A percentile compares a stretch with the other conserved stretches of the same genome.
Evolutionary conservation across 2,113 vertebrate genomes (phyloP).

Genomic region (Myxocyprinus asiaticus): DNA sequence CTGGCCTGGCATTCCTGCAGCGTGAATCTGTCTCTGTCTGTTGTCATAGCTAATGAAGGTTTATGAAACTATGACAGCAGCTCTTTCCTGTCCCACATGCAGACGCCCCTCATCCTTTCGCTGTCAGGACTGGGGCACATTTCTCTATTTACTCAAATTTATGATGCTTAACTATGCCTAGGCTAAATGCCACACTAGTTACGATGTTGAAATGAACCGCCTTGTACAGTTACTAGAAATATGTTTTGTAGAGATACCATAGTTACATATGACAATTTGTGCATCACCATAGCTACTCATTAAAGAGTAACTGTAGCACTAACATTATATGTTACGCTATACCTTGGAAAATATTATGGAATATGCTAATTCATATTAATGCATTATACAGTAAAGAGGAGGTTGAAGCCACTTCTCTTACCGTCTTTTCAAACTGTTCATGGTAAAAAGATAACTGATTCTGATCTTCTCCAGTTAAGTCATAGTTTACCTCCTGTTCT

Average conservation of each 20-base stretch:
- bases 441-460: neutral
- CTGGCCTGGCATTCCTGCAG: slow-evolving; percentile 74
- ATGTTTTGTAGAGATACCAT: slow-evolving; percentile 13
- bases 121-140: neutral
- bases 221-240: neutral
- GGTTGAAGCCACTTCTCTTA: too few species aligned
- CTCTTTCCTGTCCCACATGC: slow-evolving; percentile 40
- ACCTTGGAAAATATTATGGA: slow-evolving; percentile 3
- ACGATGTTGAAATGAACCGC: neutral
- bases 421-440: neutral
- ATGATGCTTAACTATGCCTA: slow-evolving; percentile 7
- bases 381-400: neutral
- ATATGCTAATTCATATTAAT: neutral
- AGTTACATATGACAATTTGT: neutral
- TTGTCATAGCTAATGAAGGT: slow-evolving; percentile 62
- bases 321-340: slow-evolving; percentile 15
- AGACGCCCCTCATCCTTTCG: slow-evolving; percentile 5
- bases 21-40: slow-evolving; percentile 59
- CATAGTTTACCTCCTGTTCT: neutral
- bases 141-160: slow-evolving; percentile 50
- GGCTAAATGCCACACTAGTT: slow-evolving; percentile 15
- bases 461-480: neutral
- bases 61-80: slow-evolving; percentile 61
- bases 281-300: slow-evolving; percentile 16
- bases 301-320: slow-evolving; percentile 8